These are phyloP conservation scores for Hiodon alosoides DNA, from an alignment of 2,113 vertebrate species.

Conservation along the genomic window DNA sequence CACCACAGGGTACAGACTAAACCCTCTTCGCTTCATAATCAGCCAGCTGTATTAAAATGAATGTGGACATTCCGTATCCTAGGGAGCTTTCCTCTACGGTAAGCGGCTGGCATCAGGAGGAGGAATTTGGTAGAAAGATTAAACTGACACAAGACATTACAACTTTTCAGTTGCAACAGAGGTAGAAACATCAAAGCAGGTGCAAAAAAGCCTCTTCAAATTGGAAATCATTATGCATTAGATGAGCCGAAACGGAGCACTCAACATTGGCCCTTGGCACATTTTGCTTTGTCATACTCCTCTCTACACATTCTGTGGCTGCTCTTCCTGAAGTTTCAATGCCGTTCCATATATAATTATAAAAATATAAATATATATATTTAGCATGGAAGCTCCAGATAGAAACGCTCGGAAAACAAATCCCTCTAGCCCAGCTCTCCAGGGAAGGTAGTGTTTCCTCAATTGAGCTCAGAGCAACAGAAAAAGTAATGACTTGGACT, in stretches of 20 bases:
- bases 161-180: slow-evolving; percentile 19
- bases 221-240: slow-evolving; percentile 29
- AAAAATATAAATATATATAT: slow-evolving; percentile 46
- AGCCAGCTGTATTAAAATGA: slow-evolving; percentile 33
- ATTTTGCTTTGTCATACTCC: neutral
- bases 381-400: slow-evolving; percentile 50
- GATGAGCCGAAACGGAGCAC: slow-evolving; percentile 26
- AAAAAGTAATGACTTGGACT: slow-evolving; percentile 71
- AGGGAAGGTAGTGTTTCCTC: slow-evolving; percentile 58
- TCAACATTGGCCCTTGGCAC: neutral
- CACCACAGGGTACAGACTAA: too few relatives aligned
- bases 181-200: slow-evolving; percentile 27
- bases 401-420: slow-evolving; percentile 57
- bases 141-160: slow-evolving; percentile 42
- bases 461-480: slow-evolving; percentile 63
- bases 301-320: slow-evolving; percentile 18
- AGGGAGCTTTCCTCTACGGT: slow-evolving; percentile 30
- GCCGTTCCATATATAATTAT: slow-evolving; percentile 47
- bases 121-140: slow-evolving; percentile 32
- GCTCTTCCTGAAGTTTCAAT: slow-evolving; percentile 42
- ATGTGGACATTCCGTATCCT: slow-evolving; percentile 43
- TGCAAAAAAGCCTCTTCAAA: slow-evolving; percentile 34
- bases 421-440: slow-evolving; percentile 56
- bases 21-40: neutral
- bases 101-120: slow-evolving; percentile 31